Evolutionary conservation across 2,797 vertebrate species (phyloP).

Genomic region (Chiropotes sagulatus): DNA sequence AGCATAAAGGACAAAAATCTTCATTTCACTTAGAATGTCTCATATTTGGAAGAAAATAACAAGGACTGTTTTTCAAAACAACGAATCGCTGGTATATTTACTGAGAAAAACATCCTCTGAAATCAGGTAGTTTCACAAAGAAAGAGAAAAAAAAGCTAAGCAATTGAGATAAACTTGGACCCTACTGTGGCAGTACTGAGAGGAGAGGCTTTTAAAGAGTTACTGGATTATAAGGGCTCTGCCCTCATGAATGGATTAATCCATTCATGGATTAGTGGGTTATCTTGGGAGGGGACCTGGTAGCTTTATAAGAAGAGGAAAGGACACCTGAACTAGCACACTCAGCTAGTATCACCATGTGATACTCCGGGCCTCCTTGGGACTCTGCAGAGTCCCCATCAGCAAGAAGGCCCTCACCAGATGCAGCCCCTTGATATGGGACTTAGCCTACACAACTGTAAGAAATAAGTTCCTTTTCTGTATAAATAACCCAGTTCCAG

Average conservation of each 20-base stretch:
- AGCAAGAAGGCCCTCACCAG: not conserved
- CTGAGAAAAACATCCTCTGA: constrained; percentile 31
- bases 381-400: not conserved
- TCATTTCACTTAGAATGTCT: not conserved
- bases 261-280: not conserved
- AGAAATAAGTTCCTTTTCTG: not conserved
- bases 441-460: not conserved
- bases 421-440: not conserved
- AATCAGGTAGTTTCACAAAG: not conserved
- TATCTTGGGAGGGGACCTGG: not conserved
- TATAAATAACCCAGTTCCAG: not conserved
- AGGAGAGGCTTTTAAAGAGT: not conserved
- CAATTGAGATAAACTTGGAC: not conserved
- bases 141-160: not conserved
- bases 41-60: not conserved
- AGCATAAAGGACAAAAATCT: not conserved
- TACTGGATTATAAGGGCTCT: not conserved
- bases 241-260: not conserved
- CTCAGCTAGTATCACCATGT: not conserved
- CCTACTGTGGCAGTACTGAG: not conserved
- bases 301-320: not conserved
- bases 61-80: not conserved
- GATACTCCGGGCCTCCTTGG: not conserved
- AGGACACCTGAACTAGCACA: not conserved
- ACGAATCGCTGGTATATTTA: not conserved